Percentiles rank a stretch among this genome's conserved stretches.
Conservation (phyloP, 1,140 invertebrate genomes). For the Myzus persicae region DNA sequence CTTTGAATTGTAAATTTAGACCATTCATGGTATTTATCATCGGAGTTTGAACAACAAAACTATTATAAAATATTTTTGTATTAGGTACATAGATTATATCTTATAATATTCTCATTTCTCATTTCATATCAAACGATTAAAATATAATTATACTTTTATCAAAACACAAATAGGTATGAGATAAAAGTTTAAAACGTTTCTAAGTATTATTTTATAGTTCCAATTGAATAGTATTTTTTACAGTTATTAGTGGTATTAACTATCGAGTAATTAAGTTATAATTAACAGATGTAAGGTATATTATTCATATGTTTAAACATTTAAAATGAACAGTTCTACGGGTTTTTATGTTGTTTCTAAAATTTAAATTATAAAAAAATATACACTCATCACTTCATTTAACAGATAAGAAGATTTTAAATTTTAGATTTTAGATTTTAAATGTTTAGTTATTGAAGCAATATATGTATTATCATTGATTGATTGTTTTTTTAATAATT, state of each 20-base stretch:
- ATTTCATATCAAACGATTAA: not conserved
- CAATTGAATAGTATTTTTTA: not conserved
- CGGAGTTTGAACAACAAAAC: not conserved
- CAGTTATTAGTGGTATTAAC: not conserved
- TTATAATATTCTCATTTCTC: not conserved
- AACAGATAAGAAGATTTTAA: not conserved
- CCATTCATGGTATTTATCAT: not conserved
- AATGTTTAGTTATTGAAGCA: not conserved
- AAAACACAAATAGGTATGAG: not conserved
- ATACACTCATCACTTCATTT: not conserved
- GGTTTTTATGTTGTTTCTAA: not conserved
- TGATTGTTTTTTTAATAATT: not conserved
- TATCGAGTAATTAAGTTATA: not conserved
- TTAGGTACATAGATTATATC: not conserved
- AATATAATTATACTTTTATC: not conserved
- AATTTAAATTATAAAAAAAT: not conserved
- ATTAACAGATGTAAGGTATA: not conserved
- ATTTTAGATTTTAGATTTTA: too few species aligned
- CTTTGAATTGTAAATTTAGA: not conserved
- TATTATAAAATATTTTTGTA: not conserved
- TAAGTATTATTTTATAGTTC: constrained; percentile 2
- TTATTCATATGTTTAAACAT: not conserved
- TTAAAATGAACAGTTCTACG: not conserved
- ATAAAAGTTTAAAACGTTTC: not conserved
- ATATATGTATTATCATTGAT: not conserved